A percentile compares a stretch with the other conserved stretches of the same genome.
Evolutionary conservation across 2,797 vertebrate genomes (phyloP).

Genomic region (Catharus ustulatus): DNA sequence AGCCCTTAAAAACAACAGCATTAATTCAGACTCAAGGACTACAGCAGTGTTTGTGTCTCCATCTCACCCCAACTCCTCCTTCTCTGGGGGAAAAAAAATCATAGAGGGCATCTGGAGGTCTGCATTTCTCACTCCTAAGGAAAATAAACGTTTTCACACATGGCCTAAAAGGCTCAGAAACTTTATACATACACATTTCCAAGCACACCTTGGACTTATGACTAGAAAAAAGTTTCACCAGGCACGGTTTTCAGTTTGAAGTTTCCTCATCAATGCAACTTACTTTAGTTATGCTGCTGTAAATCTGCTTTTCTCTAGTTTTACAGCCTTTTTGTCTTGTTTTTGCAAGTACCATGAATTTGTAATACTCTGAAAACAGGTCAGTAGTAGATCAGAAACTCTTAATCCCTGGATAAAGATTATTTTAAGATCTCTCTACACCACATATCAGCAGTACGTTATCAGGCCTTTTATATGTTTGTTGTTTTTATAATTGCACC

Average conservation of each 20-base stretch:
- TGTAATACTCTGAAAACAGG: slow-evolving; percentile 65
- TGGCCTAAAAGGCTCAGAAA: neutral
- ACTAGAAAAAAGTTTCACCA: neutral
- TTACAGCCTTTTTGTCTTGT: slow-evolving; percentile 24
- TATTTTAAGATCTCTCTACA: slow-evolving; percentile 56
- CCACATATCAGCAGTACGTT: slow-evolving; percentile 7
- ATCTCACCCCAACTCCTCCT: neutral
- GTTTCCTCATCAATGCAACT: neutral
- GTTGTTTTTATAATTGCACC: slow-evolving; percentile 15
- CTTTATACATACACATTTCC: neutral
- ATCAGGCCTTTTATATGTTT: neutral
- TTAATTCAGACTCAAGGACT: neutral
- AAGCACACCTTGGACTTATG: neutral
- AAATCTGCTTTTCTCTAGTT: slow-evolving; percentile 27
- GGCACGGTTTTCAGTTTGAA: neutral
- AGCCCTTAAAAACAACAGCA: neutral
- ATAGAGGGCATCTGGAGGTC: neutral
- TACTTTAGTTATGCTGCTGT: neutral
- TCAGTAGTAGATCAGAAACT: slow-evolving; percentile 67
- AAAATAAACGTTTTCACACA: neutral
- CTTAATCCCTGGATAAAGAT: slow-evolving; percentile 74
- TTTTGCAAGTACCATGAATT: slow-evolving; percentile 32
- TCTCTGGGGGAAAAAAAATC: neutral
- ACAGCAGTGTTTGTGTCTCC: neutral
- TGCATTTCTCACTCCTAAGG: neutral